Evolutionary conservation across 1,140 invertebrate genomes (phyloP).

Genomic region (Mycetomoellerius zeteki): DNA sequence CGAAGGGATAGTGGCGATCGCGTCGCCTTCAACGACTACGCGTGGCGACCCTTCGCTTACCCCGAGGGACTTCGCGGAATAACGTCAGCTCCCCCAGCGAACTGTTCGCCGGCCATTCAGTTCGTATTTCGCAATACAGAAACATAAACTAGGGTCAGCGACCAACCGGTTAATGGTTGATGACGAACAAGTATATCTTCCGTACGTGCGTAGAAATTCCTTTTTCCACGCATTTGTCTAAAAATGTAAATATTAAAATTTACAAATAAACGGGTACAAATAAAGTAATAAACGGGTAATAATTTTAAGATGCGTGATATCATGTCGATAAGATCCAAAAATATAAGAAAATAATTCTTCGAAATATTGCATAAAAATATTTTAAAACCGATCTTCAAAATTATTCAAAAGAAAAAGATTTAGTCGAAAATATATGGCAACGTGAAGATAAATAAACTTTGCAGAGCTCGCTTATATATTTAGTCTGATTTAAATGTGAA

Average conservation of each 20-base stretch:
- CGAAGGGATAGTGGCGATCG: slow-evolving; percentile 85
- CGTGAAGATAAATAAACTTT: background rate
- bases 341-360: background rate
- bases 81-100: slow-evolving; percentile 78
- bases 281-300: background rate
- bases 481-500: slow-evolving; percentile 4
- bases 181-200: slow-evolving; percentile 54
- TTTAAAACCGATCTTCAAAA: background rate
- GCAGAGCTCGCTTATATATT: background rate
- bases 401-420: background rate
- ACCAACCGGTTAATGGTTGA: slow-evolving; percentile 53
- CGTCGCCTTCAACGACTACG: slow-evolving; percentile 77
- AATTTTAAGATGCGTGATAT: background rate
- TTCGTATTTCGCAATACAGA: slow-evolving; percentile 73
- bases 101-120: slow-evolving; percentile 72
- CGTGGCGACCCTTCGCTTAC: slow-evolving; percentile 71
- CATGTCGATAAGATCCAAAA: background rate
- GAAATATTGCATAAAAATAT: background rate
- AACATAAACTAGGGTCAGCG: slow-evolving; percentile 34
- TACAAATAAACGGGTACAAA: background rate
- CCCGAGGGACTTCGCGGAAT: slow-evolving; percentile 81
- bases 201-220: slow-evolving; percentile 4
- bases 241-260: background rate
- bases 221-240: background rate
- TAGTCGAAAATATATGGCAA: background rate